phyloP scores from a whole-genome alignment of 2,113 vertebrate genomes.

The Vulpes ferrilata region DNA sequence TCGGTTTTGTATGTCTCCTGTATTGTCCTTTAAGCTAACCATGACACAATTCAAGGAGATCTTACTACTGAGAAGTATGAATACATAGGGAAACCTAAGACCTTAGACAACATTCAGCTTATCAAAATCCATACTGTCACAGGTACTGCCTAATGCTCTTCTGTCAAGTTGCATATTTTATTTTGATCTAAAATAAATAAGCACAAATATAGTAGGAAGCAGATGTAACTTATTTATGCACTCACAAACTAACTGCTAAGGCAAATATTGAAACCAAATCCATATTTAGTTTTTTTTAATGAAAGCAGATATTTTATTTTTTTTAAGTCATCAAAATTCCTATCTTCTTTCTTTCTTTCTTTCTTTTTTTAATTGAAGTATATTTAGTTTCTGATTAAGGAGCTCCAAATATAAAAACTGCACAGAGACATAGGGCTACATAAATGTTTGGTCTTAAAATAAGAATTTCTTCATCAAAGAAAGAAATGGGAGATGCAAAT shows the following conservation, averaged over 20 bases:
- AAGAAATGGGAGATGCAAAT: not conserved
- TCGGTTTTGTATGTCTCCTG: not conserved
- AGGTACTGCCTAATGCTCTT: not conserved
- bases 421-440: not conserved
- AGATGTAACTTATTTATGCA: not conserved
- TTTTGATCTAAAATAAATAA: not conserved
- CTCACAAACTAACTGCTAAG: conserved; percentile 26
- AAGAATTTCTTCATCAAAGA: conserved; percentile 24
- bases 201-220: not conserved
- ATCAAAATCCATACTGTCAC: not conserved
- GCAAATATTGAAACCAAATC: conserved; percentile 25
- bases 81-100: not conserved
- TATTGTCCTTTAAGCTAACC: not conserved
- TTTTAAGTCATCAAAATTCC: no score
- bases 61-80: not conserved
- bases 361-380: not conserved
- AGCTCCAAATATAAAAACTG: not conserved
- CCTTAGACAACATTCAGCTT: not conserved
- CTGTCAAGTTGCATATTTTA: not conserved
- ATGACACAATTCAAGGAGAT: not conserved
- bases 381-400: not conserved
- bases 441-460: conserved; percentile 41
- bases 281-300: not conserved
- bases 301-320: no score
- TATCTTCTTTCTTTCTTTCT: no score